These are phyloP conservation scores for Teleogryllus occipitalis DNA, from an alignment of 1,140 invertebrate species.

Conservation along the genomic window DNA sequence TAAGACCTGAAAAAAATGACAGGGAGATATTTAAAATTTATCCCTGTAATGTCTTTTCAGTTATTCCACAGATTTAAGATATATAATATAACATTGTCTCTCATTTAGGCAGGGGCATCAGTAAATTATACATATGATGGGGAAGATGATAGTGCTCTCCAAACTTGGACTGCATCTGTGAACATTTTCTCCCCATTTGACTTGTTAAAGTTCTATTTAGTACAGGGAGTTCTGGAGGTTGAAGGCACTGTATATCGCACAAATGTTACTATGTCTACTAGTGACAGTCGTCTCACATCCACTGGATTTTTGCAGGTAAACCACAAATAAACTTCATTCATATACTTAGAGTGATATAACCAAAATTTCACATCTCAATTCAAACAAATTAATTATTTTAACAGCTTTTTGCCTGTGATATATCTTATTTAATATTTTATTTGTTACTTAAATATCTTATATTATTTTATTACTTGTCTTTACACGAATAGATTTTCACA, in stretches of 20 bases:
- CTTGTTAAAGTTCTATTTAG: conserved; percentile 32
- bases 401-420: too few species aligned
- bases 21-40: too few species aligned
- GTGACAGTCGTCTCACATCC: conserved; percentile 30
- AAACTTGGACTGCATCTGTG: neutral
- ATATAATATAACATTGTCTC: neutral
- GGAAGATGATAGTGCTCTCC: conserved; percentile 36
- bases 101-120: conserved; percentile 35
- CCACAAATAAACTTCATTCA: too few species aligned
- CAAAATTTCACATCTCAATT: neutral
- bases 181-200: conserved; percentile 12
- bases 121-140: conserved; percentile 42
- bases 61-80: too few species aligned
- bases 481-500: too few species aligned
- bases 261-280: conserved; percentile 39
- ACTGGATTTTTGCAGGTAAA: conserved; percentile 40
- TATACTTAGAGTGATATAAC: neutral
- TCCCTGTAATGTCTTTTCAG: too few species aligned
- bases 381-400: neutral
- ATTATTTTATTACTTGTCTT: too few species aligned
- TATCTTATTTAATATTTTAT: too few species aligned
- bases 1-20: too few species aligned
- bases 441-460: too few species aligned
- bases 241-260: conserved; percentile 44
- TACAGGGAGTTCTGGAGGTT: conserved; percentile 30